Percentiles rank a stretch among this genome's conserved stretches.
These are phyloP conservation scores for Lutra lutra DNA, from an alignment of 2,797 vertebrate genomes.

Conservation along the genomic window DNA sequence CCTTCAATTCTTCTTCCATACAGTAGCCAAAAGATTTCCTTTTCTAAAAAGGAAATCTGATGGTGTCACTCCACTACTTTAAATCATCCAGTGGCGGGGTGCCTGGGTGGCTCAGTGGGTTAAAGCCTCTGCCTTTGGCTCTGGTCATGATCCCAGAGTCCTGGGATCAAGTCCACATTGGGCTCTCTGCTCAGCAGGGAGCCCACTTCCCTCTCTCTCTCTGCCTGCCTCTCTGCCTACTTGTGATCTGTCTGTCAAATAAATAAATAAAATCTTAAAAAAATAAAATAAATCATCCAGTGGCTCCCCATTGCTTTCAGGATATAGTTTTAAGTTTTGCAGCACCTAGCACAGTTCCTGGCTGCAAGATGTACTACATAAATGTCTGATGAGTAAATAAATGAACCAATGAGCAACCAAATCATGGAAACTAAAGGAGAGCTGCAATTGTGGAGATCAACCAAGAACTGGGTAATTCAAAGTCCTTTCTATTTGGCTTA, in stretches of 20 bases:
- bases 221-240: no score
- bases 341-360: background rate
- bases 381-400: background rate
- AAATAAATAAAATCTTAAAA: no score
- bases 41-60: slow-evolving; percentile 46
- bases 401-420: slow-evolving; percentile 5
- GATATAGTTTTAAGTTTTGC: background rate
- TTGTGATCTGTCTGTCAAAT: no score
- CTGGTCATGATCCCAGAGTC: no score
- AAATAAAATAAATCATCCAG: background rate
- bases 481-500: background rate
- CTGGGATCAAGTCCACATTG: no score
- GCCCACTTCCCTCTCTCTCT: no score
- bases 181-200: no score
- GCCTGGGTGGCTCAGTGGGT: no score
- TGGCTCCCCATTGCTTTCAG: background rate
- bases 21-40: background rate
- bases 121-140: no score
- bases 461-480: slow-evolving; percentile 14
- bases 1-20: background rate
- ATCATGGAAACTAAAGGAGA: slow-evolving; percentile 20
- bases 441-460: background rate
- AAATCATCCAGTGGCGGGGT: background rate
- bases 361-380: background rate
- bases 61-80: background rate